These are phyloP conservation scores for Fragum whitleyi DNA, from an alignment of 2,888 invertebrate species.

Conservation along the genomic window DNA sequence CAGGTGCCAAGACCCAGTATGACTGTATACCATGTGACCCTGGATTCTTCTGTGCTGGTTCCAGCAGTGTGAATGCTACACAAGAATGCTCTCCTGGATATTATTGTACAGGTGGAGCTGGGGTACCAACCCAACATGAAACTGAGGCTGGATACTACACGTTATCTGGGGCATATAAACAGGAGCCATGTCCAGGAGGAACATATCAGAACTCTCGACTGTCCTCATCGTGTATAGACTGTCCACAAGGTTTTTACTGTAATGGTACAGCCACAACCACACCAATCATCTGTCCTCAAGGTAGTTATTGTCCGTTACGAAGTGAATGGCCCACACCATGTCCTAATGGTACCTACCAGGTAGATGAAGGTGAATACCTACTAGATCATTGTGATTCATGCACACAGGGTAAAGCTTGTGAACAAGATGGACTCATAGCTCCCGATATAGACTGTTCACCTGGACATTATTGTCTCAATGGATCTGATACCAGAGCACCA, in stretches of 20 bases:
- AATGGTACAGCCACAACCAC: slow-evolving; percentile 77
- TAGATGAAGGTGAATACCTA: slow-evolving; percentile 74
- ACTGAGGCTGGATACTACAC: slow-evolving; percentile 81
- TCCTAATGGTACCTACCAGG: slow-evolving; percentile 78
- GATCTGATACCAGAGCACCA: slow-evolving; percentile 71
- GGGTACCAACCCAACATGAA: slow-evolving; percentile 79
- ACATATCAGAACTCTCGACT: slow-evolving; percentile 77
- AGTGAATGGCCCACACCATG: slow-evolving; percentile 82
- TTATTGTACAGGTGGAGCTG: slow-evolving; percentile 83
- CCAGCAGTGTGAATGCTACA: slow-evolving; percentile 78
- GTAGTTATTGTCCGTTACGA: slow-evolving; percentile 81
- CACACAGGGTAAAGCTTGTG: slow-evolving; percentile 80
- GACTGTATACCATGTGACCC: slow-evolving; percentile 84
- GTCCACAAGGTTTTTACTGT: slow-evolving; percentile 83
- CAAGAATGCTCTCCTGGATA: slow-evolving; percentile 81
- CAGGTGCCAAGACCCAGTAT: slow-evolving; percentile 80
- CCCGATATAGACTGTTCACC: slow-evolving; percentile 75
- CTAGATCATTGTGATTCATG: slow-evolving; percentile 78
- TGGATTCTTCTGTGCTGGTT: slow-evolving; percentile 82
- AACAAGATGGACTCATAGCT: slow-evolving; percentile 74
- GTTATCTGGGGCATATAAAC: slow-evolving; percentile 80
- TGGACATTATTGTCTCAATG: slow-evolving; percentile 81
- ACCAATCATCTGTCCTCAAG: slow-evolving; percentile 79
- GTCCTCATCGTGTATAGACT: slow-evolving; percentile 75
- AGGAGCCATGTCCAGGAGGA: slow-evolving; percentile 81